Evolutionary conservation across 2,113 vertebrate species (phyloP).

Genomic region (Dasyurus viverrinus): DNA sequence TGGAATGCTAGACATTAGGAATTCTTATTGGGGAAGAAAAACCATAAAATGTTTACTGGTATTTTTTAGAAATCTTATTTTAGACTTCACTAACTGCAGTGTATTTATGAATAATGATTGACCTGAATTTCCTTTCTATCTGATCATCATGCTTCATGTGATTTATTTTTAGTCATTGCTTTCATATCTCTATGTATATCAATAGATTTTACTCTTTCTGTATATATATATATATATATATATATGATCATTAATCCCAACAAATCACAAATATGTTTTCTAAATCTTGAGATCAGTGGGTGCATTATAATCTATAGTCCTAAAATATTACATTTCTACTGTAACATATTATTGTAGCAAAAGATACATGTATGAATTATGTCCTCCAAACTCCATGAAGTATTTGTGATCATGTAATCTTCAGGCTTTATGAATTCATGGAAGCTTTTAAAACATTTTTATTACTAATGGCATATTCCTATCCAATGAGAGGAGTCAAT

Average conservation of each 20-base stretch:
- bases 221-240: too few relatives aligned
- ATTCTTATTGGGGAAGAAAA: slow-evolving; percentile 29
- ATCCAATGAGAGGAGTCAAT: slow-evolving; percentile 25
- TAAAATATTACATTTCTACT: neutral
- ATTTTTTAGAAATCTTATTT: slow-evolving; percentile 12
- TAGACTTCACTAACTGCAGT: slow-evolving; percentile 25
- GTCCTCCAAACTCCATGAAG: neutral
- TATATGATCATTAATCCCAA: neutral
- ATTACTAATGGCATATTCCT: slow-evolving; percentile 32
- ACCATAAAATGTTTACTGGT: slow-evolving; percentile 39
- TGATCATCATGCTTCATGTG: neutral
- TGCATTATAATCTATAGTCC: slow-evolving; percentile 26
- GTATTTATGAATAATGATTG: neutral
- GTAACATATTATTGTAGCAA: slow-evolving; percentile 18
- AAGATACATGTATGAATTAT: slow-evolving; percentile 25
- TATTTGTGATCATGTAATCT: neutral
- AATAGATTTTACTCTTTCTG: too few relatives aligned
- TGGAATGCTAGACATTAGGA: slow-evolving; percentile 7
- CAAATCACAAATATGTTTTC: slow-evolving; percentile 13
- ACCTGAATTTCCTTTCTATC: slow-evolving; percentile 30
- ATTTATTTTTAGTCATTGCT: neutral
- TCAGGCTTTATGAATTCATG: neutral
- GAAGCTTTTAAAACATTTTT: slow-evolving; percentile 22
- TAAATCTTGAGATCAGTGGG: slow-evolving; percentile 34
- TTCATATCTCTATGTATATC: neutral